Base-by-base conservation (phyloP, 2,888 invertebrate genomes). In the Tenthredo notha region DNA sequence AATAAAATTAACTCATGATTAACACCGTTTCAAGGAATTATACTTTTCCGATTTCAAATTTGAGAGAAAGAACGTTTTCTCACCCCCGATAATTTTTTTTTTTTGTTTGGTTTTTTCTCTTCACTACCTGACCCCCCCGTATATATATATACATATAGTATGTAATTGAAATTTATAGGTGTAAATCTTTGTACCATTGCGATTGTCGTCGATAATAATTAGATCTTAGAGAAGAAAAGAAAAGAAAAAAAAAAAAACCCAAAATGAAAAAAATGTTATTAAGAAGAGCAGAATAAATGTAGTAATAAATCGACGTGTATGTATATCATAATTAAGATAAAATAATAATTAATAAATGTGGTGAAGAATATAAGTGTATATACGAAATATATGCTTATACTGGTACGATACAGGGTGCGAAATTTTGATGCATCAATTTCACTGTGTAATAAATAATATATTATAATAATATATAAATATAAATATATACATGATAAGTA, bases 371-470 rank as follows among this genome's bases (percentile, higher is more conserved):
- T 7, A 3, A 15, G 15, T 70, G 5, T n/a, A n/a, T n/a, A n/a
- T 70, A 37, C 70, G 33, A 37, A 4, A 86, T 86, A 89, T 90
- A 86, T 21, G 21, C 58, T n/a, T 58, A 50, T 18, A 54, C 54
- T 0, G 15, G 5, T 54, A 54, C 15, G 2, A 18, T 58, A 25
- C 2, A 88, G 88, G 90, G 90, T 89, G 87, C 88, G 86, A 88
- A 86, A 84, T 86, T 89, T 86, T 88, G 88, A 88, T 88, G 89
- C 90, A 87, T 87, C 10, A 6, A 86, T 89, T 88, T 87, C 87
- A 87, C 86, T 87, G 86, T 86, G 88, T 88, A 90, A 86, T 85
- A 90, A 90, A 90, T 88, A 88, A 87, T 87, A 58, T 47, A 85
- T 6, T 37, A 37, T 7, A 7, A 37, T 61, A 72, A 72, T 18